Base-by-base conservation (phyloP, 2,888 invertebrate genomes). In the Oxytorus armatus region DNA sequence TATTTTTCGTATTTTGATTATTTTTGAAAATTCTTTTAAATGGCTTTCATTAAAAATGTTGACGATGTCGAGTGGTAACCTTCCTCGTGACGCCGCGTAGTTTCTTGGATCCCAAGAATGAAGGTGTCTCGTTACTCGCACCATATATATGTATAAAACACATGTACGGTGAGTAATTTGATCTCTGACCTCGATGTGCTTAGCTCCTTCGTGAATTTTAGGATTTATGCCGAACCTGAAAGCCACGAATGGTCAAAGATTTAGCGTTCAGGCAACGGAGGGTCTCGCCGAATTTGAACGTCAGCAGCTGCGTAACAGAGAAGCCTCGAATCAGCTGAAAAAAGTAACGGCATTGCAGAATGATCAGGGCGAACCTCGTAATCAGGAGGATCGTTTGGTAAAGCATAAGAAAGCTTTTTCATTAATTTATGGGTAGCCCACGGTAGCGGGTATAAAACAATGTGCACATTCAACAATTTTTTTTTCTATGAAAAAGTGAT, bases 201-300 rank as follows among this genome's bases (percentile, higher is more conserved):
- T 3, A 21, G 21, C 18, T 10, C 49, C 42, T 65, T 16, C 57
- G 49, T 44, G 61, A 14, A 57, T 77, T 86, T 83, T 86, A 95
- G 95, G 95, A 77, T 95, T 95, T 87, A 92, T 95, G 53, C 96
- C 96, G 2, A 93, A 94, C 84, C 90, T 95, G 85, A 94, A 94
- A 86, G 94, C 93, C 2, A 94, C 94, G 88, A 94, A 94, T 84
- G 96, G 96, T 0, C 95, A 96, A 89, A 93, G 96, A 53, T 96
- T 94, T 90, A 94, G 95, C 1, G 95, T 96, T 5, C 93, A 94
- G 51, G 96, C 96, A 0, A 95, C 95, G 0, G 95, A 96, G 89
- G 96, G 95, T 0, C 89, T 96, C 25, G 95, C 96, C 0, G 94
- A 95, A 88, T 96, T 96, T 86, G 96, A 96, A 88, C 93, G 92